Evolutionary conservation across 92 coral and sea anemone genomes (phyloP).

Genomic region (Pocillopora grandis): DNA sequence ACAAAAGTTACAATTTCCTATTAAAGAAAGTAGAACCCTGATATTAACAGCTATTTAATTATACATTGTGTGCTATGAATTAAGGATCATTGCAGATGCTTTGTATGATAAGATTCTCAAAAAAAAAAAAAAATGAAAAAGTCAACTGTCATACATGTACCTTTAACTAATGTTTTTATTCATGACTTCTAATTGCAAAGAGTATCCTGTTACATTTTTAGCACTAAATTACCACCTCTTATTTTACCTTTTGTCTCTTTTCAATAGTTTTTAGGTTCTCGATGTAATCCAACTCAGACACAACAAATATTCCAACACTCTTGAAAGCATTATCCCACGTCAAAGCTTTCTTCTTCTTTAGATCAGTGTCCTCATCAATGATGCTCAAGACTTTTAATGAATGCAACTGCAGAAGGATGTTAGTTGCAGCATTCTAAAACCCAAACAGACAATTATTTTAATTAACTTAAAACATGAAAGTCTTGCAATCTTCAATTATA

Average conservation of each 20-base stretch:
- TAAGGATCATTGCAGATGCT: no score
- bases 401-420: slow-evolving; percentile 45
- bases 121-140: no score
- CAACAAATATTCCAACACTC: slow-evolving; percentile 55
- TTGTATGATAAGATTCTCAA: no score
- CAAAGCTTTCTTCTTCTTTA: slow-evolving; percentile 61
- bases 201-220: no score
- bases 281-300: slow-evolving; percentile 50
- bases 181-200: no score
- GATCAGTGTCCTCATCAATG: slow-evolving; percentile 84
- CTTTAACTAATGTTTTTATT: no score
- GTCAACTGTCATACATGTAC: no score
- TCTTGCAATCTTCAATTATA: no score
- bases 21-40: background rate
- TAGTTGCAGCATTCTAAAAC: slow-evolving; percentile 49
- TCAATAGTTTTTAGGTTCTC: background rate
- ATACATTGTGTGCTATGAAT: background rate
- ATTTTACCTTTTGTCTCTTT: slow-evolving; percentile 18
- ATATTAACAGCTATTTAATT: background rate
- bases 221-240: no score
- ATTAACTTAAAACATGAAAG: no score
- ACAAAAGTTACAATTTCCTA: slow-evolving; percentile 46
- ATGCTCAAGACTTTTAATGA: slow-evolving; percentile 39
- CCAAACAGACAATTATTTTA: background rate
- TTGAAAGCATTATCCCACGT: slow-evolving; percentile 81